These are phyloP conservation scores for Rhorus exstirpatorius DNA, from an alignment of 2,888 invertebrate species.

Conservation along the genomic window DNA sequence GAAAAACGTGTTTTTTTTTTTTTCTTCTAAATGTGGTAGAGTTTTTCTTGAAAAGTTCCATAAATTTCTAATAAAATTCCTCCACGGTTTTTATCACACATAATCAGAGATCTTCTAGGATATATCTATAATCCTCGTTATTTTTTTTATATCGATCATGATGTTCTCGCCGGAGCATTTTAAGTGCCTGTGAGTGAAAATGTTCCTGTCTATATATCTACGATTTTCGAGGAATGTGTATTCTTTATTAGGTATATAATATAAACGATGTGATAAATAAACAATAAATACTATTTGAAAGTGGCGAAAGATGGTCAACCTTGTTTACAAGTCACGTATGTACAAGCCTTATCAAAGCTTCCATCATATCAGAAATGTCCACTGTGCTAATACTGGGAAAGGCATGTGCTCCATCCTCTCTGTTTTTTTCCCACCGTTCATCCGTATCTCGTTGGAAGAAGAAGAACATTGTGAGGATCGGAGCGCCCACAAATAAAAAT, in stretches of 20 bases:
- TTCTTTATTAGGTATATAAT: neutral
- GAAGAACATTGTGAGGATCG: no score
- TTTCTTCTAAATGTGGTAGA: no score
- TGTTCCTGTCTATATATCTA: neutral
- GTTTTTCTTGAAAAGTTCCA: no score
- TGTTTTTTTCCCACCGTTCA: conserved; percentile 46
- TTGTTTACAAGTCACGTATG: neutral
- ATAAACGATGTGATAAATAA: neutral
- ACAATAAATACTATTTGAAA: neutral
- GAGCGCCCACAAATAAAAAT: no score
- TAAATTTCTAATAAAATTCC: no score
- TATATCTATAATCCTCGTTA: no score
- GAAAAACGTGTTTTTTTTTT: no score
- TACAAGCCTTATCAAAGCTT: neutral
- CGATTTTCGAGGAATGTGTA: neutral
- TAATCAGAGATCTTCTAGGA: no score
- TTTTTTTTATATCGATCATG: no score
- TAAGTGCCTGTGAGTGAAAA: neutral
- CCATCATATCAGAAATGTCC: neutral
- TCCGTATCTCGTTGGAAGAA: conserved; percentile 31
- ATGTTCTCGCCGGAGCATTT: no score
- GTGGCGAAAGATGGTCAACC: conserved; percentile 4
- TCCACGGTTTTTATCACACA: no score
- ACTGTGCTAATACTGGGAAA: neutral
- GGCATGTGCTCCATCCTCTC: no score